A percentile compares a stretch with the other conserved stretches of the same genome.
phyloP scores from a whole-genome alignment of 2,888 invertebrate genomes.

The Parochlus steinenii region DNA sequence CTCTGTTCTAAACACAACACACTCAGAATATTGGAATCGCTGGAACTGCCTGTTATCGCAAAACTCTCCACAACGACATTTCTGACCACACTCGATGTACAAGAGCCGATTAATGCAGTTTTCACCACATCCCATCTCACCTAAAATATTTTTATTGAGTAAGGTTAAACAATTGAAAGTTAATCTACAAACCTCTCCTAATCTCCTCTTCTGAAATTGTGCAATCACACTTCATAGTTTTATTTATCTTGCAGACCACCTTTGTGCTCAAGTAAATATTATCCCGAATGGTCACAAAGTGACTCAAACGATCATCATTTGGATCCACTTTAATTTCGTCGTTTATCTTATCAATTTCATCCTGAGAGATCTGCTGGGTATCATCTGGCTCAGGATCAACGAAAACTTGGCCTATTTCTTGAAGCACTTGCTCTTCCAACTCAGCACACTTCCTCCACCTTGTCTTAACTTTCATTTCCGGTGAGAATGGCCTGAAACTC shows the following conservation, averaged over 20 bases:
- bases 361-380: too few species aligned
- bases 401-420: too few species aligned
- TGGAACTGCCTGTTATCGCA: constrained; percentile 95
- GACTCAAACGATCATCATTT: constrained; percentile 39
- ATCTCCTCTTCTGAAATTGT: constrained; percentile 79
- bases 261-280: constrained; percentile 71
- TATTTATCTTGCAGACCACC: constrained; percentile 76
- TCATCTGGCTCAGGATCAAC: too few species aligned
- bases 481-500: too few species aligned
- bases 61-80: constrained; percentile 75
- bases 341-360: background rate
- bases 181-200: too few species aligned
- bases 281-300: constrained; percentile 65
- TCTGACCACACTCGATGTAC: constrained; percentile 94
- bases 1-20: constrained; percentile 79
- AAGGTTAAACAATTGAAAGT: too few species aligned
- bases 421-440: constrained; percentile 47
- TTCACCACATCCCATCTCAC: constrained; percentile 81
- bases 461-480: constrained; percentile 66
- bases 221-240: constrained; percentile 92
- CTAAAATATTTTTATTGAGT: too few species aligned
- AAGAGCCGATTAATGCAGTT: constrained; percentile 91
- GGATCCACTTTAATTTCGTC: constrained; percentile 22
- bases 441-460: constrained; percentile 63
- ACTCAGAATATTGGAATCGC: constrained; percentile 63